A percentile compares a stretch with the other conserved stretches of the same genome.
Conservation (phyloP, 2,113 vertebrate genomes). For the Azemiops feae region DNA sequence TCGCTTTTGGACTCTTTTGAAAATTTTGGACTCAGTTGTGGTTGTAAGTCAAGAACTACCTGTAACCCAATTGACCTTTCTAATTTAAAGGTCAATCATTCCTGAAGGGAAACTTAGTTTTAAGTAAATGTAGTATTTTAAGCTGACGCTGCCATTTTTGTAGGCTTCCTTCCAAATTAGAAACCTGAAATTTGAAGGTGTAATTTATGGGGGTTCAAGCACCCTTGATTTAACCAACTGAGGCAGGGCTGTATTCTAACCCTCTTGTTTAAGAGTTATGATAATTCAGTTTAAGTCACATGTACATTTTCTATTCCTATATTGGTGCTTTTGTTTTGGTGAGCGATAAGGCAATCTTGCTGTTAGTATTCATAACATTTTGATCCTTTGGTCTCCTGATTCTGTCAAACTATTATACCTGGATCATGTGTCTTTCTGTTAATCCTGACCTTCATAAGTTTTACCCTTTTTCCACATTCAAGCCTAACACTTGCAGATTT, state of each 20-base stretch:
- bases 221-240: not conserved
- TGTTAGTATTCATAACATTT: not conserved
- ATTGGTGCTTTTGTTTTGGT: not conserved
- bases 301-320: not conserved
- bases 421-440: not conserved
- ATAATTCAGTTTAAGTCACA: not conserved
- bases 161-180: not conserved
- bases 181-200: not conserved
- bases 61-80: not conserved
- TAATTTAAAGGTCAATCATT: not conserved
- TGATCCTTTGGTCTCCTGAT: not conserved
- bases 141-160: not conserved
- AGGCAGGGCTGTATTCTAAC: not conserved
- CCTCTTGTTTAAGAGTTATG: not conserved
- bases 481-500: conserved; percentile 45
- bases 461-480: conserved; percentile 52
- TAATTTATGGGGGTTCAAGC: not conserved
- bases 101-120: not conserved
- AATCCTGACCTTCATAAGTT: not conserved
- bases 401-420: not conserved
- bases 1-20: too few species aligned
- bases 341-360: not conserved
- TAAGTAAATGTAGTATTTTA: not conserved
- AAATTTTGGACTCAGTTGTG: too few species aligned
- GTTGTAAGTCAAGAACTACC: too few species aligned